Evolutionary conservation across 2,888 invertebrate species (phyloP), one percentile per base, ranked within the genome.

Genomic region (Cerastis leucographa): DNA sequence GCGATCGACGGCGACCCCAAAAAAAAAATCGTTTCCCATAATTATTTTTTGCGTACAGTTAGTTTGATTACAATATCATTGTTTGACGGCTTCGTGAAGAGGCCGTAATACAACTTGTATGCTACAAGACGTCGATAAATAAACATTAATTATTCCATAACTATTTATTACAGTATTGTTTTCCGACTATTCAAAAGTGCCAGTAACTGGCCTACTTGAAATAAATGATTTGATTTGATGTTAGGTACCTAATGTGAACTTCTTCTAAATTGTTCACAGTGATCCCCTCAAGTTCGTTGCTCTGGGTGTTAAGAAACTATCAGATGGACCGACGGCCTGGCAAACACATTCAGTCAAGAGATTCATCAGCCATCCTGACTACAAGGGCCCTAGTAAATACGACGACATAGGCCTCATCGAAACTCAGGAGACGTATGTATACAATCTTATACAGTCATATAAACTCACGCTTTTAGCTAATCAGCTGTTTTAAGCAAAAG

Each of bases 391-490:
- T 0, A 7, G 1, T 0, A 88, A 87, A 19, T 92, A 93, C 71
- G 78, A 93, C 40, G 93, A 93, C 54, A 92, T 93, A 2, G 92
- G 89, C 0, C 74, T 93, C 0, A 67, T 92, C n/a, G 86, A 91
- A 73, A 87, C 87, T 0, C 88, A 88, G 1, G 79, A 56, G 5
- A 44, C 61, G 92, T 93, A 61, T 91, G 91, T 87, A 68, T 71
- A 35, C 2, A 59, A 25, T 19, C 11, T 11, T 35, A 22, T 19
- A 9, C 61, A 61, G 46, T 17, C 46, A 46, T 17, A 17, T 14
- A 17, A 46, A 17, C 51, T 22, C 8, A 22, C 22, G 22, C 22
- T 22, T 9, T 1, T 22, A 51, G 51, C 22, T 22, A 51, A 22
- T 9, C 49, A 19, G 49, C 49, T 22, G 9, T 51, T 22, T 49